Evolutionary conservation across 2,113 vertebrate species (phyloP).

Genomic region (Lamprotornis superbus): DNA sequence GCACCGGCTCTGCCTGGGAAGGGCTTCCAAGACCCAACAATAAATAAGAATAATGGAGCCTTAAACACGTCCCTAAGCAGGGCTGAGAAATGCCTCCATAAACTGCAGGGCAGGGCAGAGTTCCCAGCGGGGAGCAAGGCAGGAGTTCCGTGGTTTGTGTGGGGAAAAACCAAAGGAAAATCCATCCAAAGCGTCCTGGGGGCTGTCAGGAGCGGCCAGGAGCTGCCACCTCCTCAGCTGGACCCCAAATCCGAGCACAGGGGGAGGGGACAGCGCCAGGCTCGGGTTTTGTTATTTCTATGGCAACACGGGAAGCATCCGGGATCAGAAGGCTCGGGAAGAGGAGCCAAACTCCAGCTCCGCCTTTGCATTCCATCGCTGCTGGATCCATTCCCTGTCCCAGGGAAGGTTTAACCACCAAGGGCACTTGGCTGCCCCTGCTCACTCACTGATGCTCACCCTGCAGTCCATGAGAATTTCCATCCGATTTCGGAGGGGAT

Average conservation of each 20-base stretch:
- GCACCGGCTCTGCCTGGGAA: not conserved
- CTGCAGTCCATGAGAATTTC: not conserved
- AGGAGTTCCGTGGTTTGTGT: no score
- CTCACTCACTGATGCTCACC: not conserved
- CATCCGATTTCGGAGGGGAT: not conserved
- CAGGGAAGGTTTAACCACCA: not conserved
- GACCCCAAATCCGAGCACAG: rapidly evolving
- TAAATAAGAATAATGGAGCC: slow-evolving; percentile 33
- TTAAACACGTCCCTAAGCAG: not conserved
- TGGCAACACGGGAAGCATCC: not conserved
- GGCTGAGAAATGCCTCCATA: not conserved
- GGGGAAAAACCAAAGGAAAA: not conserved
- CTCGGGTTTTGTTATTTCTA: not conserved
- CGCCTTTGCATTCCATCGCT: not conserved
- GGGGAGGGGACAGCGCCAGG: not conserved
- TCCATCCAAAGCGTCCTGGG: not conserved
- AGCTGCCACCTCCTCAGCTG: rapidly evolving
- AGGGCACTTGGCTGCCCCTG: not conserved
- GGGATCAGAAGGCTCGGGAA: not conserved
- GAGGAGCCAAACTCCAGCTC: not conserved
- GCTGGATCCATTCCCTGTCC: not conserved
- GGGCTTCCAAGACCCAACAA: not conserved
- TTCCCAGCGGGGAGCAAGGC: not conserved
- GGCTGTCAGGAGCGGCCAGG: not conserved
- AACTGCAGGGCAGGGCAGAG: not conserved